Evolutionary conservation across 2,113 vertebrate species (phyloP), one percentile per base, ranked within the genome.

Genomic region (Rhombomys opimus): DNA sequence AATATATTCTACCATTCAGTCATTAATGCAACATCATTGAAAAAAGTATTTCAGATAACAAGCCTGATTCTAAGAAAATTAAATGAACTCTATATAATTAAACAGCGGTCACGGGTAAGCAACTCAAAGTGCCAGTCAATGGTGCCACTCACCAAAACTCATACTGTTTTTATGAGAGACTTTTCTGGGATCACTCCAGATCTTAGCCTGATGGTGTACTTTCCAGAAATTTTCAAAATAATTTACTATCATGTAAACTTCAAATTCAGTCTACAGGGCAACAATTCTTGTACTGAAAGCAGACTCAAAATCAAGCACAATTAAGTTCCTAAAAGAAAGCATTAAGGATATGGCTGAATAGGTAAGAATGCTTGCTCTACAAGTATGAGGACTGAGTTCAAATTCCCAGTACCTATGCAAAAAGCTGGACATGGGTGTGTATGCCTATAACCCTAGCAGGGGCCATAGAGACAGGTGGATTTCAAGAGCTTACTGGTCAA

Each of bases 251-350:
- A 11, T 38, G n/a, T 27, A 75, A 86, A 81, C 22, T 59, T 65
- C 72, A 92, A 89, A 90, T 68, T 86, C 50, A 76, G 75, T 54
- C 72, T 86, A 65, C 65, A 95, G 81, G 67, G 89, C 86, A 91
- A 91, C 78, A 95, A 57, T 67, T 30, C 57, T 80, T 89, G 18
- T 61, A 72, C 0, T 93, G 13, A n/a, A 93, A 96, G 87, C 63
- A 97, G 81, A 84, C 86, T 67, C 32, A 70, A 30, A 2, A 88
- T 72, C 32, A 70, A 30, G 4, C n/a, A 22, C 7, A 32, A 93
- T 50, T 81, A 94, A 77, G 11, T 91, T 20, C 57, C 88, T 81
- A 85, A 30, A 84, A 38, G 15, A 8, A n/a, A 54, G 20, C 25
- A 12, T 14, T 27, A 41, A 23, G 25, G 41, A 25, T 50, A 50